phyloP scores from a whole-genome alignment of 1,140 invertebrate species.

The Harpegnathos saltator region DNA sequence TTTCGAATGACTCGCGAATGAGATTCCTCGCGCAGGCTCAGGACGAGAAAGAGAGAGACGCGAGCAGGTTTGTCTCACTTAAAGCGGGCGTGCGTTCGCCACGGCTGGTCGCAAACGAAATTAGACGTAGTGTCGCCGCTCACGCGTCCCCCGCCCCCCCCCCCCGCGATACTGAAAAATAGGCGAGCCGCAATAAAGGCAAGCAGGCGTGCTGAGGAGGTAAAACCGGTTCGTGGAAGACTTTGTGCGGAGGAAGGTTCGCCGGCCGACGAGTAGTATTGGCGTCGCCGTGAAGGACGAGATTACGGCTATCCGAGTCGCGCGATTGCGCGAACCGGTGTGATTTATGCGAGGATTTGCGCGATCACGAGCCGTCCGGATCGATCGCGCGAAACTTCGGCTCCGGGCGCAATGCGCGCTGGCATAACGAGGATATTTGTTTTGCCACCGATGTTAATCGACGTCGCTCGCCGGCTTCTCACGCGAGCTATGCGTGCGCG shows the following conservation, averaged over 20 bases:
- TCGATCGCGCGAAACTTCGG: neutral
- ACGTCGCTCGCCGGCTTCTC: neutral
- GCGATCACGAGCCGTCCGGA: conserved; percentile 7
- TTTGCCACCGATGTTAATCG: neutral
- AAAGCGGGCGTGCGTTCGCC: neutral
- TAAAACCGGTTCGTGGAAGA: conserved; percentile 59
- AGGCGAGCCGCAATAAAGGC: conserved; percentile 52
- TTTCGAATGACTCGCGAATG: neutral
- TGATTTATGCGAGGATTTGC: conserved; percentile 48
- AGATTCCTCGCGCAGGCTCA: neutral
- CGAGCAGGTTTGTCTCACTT: neutral
- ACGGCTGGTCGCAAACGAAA: conserved; percentile 40
- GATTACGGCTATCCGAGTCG: conserved; percentile 54
- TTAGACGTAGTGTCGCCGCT: conserved; percentile 39
- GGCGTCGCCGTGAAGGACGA: conserved; percentile 51
- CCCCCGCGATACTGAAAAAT: conserved; percentile 56
- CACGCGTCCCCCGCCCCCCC: too few relatives aligned
- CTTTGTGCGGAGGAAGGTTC: conserved; percentile 48
- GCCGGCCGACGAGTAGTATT: conserved; percentile 47
- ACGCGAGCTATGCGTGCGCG: neutral
- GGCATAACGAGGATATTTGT: conserved; percentile 1
- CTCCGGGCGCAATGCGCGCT: neutral
- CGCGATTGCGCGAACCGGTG: conserved; percentile 46
- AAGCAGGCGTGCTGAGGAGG: conserved; percentile 36
- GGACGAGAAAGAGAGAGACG: neutral